These are phyloP conservation scores for Microctonus hyperodae DNA, from an alignment of 2,888 invertebrate species.

Conservation along the genomic window DNA sequence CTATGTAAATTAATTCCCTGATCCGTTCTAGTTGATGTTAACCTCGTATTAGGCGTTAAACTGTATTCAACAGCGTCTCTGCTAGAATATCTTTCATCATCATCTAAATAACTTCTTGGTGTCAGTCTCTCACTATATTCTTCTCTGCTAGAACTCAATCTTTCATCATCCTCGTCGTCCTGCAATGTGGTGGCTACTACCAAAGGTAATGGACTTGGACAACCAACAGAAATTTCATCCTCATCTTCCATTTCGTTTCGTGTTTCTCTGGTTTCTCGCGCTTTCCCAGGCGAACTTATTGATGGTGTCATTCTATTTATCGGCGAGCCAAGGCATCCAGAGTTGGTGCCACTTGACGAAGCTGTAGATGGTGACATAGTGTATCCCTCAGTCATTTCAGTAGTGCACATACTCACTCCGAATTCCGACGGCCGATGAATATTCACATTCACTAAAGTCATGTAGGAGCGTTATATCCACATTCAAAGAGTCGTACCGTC, in stretches of 20 bases:
- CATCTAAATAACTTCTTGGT: slow-evolving; percentile 44
- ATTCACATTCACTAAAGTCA: slow-evolving; percentile 32
- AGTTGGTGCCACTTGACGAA: slow-evolving; percentile 54
- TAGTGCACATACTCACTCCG: slow-evolving; percentile 57
- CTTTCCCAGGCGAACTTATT: slow-evolving; percentile 62
- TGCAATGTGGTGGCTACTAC: slow-evolving; percentile 59
- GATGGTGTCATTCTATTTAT: slow-evolving; percentile 66
- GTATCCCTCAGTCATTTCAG: slow-evolving; percentile 61
- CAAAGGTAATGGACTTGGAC: slow-evolving; percentile 69
- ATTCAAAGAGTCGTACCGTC: slow-evolving; percentile 20
- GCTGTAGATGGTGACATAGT: slow-evolving; percentile 60
- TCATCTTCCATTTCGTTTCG: slow-evolving; percentile 60
- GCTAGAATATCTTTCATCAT: slow-evolving; percentile 52
- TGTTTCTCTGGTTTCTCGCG: slow-evolving; percentile 46
- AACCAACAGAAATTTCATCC: slow-evolving; percentile 83
- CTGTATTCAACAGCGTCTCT: slow-evolving; percentile 47
- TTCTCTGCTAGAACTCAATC: slow-evolving; percentile 59
- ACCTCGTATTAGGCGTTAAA: slow-evolving; percentile 41
- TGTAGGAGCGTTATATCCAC: slow-evolving; percentile 22
- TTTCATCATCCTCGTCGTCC: slow-evolving; percentile 65
- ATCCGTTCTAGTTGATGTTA: slow-evolving; percentile 42
- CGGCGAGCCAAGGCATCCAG: slow-evolving; percentile 59
- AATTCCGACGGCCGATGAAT: slow-evolving; percentile 36
- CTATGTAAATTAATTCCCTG: slow-evolving; percentile 54
- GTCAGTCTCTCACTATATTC: slow-evolving; percentile 53